These are phyloP conservation scores for Pyrrhosoma nymphula DNA, from an alignment of 2,888 invertebrate genomes.

Conservation along the genomic window DNA sequence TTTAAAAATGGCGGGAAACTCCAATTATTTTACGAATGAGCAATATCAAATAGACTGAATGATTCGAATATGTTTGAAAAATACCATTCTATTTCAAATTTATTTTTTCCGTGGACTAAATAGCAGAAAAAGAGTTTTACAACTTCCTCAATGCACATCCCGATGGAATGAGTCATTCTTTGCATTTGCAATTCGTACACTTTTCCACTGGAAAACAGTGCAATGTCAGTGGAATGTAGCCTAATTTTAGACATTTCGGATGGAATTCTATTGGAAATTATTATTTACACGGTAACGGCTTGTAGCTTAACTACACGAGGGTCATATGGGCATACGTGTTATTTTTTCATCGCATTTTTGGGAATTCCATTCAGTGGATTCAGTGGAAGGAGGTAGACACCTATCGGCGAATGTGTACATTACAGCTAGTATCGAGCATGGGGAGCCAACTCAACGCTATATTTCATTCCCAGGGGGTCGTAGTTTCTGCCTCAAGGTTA, in stretches of 20 bases:
- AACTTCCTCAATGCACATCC: background rate
- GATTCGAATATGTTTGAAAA: no score
- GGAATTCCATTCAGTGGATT: constrained; percentile 64
- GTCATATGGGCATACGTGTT: background rate
- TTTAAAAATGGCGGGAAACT: constrained; percentile 41
- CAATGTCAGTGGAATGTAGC: background rate
- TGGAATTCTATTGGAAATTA: background rate
- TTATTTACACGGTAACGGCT: background rate
- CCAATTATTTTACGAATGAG: background rate
- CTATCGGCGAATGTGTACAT: constrained; percentile 63
- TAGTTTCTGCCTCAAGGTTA: no score
- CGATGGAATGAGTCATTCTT: constrained; percentile 44
- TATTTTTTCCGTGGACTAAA: no score
- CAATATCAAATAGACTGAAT: no score
- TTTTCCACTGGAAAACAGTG: background rate
- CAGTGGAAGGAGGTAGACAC: constrained; percentile 51
- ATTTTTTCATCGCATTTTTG: constrained; percentile 58
- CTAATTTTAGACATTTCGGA: background rate
- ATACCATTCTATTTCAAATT: no score
- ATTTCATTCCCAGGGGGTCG: no score
- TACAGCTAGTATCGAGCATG: constrained; percentile 59
- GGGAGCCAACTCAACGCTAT: no score
- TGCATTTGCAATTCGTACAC: background rate
- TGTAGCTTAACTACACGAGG: background rate
- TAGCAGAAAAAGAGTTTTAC: no score